phyloP scores from a whole-genome alignment of 23 tunicate genomes.

The Halocynthia roretzi region DNA sequence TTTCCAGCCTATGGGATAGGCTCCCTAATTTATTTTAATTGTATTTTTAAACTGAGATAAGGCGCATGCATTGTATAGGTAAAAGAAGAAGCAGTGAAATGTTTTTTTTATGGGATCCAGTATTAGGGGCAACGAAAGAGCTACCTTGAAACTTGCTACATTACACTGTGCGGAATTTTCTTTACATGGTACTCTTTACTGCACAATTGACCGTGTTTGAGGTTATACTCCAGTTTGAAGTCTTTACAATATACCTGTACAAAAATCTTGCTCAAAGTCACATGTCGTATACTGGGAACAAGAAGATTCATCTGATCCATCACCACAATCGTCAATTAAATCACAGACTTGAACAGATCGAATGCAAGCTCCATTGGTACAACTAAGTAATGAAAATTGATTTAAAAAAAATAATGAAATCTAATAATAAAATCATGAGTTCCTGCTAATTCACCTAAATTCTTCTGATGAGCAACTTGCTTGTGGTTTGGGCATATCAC shows the following conservation, averaged over 20 bases:
- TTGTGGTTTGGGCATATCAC: constrained; percentile 51
- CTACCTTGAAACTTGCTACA: too few species aligned
- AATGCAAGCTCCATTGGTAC: constrained; percentile 70
- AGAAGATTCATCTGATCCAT: constrained; percentile 57
- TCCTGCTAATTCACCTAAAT: constrained; percentile 19
- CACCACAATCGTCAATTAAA: constrained; percentile 86
- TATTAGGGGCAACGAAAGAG: too few species aligned
- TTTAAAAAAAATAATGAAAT: not conserved
- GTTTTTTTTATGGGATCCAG: too few species aligned
- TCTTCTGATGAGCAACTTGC: constrained; percentile 42
- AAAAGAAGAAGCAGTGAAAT: too few species aligned
- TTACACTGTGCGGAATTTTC: too few species aligned
- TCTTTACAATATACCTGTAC: constrained; percentile 32
- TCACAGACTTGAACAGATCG: constrained; percentile 30
- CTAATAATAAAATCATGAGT: not conserved
- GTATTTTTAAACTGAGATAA: too few species aligned
- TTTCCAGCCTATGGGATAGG: too few species aligned
- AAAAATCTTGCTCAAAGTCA: constrained; percentile 71
- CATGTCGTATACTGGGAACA: constrained; percentile 57
- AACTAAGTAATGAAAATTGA: constrained; percentile 26
- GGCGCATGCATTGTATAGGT: too few species aligned
- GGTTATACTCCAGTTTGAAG: too few species aligned
- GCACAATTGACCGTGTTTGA: too few species aligned
- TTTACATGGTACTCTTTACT: too few species aligned
- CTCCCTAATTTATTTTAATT: too few species aligned